Evolutionary conservation across 1,140 invertebrate genomes (phyloP).

Genomic region (Drosophila pandora): DNA sequence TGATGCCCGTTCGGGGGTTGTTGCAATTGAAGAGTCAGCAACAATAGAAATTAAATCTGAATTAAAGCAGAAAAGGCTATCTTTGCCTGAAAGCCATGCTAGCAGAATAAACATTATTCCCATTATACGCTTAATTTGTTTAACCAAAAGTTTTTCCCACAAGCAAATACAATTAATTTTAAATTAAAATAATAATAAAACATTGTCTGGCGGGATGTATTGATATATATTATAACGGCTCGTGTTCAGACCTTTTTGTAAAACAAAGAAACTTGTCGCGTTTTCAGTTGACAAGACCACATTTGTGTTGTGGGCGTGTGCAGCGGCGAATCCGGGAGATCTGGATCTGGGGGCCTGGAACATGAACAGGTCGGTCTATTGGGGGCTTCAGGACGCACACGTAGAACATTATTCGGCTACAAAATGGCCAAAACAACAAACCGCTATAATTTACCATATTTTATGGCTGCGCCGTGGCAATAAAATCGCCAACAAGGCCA

Average conservation of each 20-base stretch:
- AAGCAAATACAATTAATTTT: constrained; percentile 33
- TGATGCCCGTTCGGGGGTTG: constrained; percentile 52
- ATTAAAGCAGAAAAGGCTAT: neutral
- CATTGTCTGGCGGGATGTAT: constrained; percentile 17
- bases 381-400: constrained; percentile 66
- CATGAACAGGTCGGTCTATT: constrained; percentile 73
- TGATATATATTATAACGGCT: constrained; percentile 47
- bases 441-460: constrained; percentile 84
- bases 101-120: neutral
- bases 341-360: constrained; percentile 39
- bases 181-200: constrained; percentile 33
- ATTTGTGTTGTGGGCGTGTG: constrained; percentile 54
- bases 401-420: constrained; percentile 82
- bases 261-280: constrained; percentile 56
- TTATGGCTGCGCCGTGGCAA: constrained; percentile 83
- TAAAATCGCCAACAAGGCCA: constrained; percentile 83
- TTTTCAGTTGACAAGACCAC: constrained; percentile 59
- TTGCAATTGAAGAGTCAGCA: constrained; percentile 28
- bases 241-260: constrained; percentile 44
- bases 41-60: constrained; percentile 19
- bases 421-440: constrained; percentile 84
- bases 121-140: constrained; percentile 26
- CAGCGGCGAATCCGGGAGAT: constrained; percentile 23
- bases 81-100: no score
- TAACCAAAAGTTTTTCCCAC: constrained; percentile 10